Evolutionary conservation across 2,888 invertebrate genomes (phyloP).

Genomic region (Pristionchus maxplancki): DNA sequence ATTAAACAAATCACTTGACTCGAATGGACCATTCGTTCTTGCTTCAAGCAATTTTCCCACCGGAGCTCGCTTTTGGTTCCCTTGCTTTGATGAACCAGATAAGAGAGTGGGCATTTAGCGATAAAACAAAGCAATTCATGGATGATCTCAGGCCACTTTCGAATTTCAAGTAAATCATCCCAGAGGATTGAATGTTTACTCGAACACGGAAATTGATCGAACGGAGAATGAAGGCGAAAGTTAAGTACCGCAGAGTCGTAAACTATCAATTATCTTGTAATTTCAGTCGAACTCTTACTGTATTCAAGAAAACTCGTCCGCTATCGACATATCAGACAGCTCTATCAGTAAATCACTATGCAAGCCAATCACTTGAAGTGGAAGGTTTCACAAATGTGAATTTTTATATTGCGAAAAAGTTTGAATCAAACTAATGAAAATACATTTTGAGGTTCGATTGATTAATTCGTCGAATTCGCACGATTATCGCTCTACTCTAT

Average conservation of each 20-base stretch:
- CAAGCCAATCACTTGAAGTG: not conserved
- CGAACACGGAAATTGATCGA: not conserved
- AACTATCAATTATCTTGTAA: not conserved
- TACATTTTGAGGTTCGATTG: not conserved
- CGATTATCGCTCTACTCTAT: not conserved
- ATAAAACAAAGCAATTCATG: not conserved
- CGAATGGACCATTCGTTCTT: not conserved
- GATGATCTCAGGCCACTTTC: not conserved
- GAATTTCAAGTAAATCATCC: not conserved
- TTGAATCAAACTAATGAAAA: not conserved
- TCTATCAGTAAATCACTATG: not conserved
- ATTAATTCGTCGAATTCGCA: not conserved
- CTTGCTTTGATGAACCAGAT: constrained; percentile 19
- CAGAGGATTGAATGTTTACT: not conserved
- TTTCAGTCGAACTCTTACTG: not conserved
- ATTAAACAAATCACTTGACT: not conserved
- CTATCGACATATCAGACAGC: not conserved
- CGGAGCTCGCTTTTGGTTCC: constrained; percentile 7
- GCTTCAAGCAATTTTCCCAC: not conserved
- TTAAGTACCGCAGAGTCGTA: not conserved
- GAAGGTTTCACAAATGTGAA: not conserved
- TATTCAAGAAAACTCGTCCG: not conserved
- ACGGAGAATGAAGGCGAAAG: not conserved
- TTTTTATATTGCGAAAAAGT: too few species aligned
- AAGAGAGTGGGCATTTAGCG: not conserved